Evolutionary conservation across 2,888 invertebrate species (phyloP), one percentile per base, ranked within the genome.

Genomic region (Hypsopygia costalis): DNA sequence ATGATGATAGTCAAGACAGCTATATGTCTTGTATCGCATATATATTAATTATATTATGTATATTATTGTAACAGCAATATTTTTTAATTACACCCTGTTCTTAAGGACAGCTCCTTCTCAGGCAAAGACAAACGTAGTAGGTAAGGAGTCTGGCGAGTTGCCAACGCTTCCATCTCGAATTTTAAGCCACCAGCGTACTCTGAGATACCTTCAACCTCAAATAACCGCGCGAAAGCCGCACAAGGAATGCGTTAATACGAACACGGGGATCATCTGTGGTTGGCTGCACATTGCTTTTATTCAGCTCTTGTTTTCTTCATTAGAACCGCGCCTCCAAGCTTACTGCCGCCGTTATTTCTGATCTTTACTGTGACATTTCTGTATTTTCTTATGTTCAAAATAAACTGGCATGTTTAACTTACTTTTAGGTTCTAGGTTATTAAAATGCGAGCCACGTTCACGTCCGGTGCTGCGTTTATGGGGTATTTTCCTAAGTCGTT

Each of bases 261-360:
- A 52, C 44, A 46, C 52, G 47, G 50, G 43, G 76, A 30, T 65
- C 74, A 54, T 21, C 30, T 36, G 39, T 51, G 30, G 44, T 44
- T 75, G 72, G 76, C 35, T 51, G 48, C 41, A 44, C 43, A 52
- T 47, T 58, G 58, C 64, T 66, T 39, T 63, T 70, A 69, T 72
- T 51, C 66, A 51, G 57, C 49, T 62, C 66, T 69, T 73, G 75
- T 76, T 68, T 71, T 70, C 62, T 67, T 69, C 67, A 69, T 75
- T 68, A 70, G 58, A 63, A 70, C 59, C 54, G 56, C 58, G 58
- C 55, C 52, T 60, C 58, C 51, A 48, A 54, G 58, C 42, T 51
- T 50, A 41, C 55, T 64, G 62, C 59, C 57, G 57, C 49, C 41
- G 44, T 56, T 54, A 53, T 46, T 51, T 45, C 41, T 45, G 48